These are phyloP conservation scores for Halcyon smyrnensis DNA, from an alignment of 2,797 vertebrate species.

Conservation along the genomic window DNA sequence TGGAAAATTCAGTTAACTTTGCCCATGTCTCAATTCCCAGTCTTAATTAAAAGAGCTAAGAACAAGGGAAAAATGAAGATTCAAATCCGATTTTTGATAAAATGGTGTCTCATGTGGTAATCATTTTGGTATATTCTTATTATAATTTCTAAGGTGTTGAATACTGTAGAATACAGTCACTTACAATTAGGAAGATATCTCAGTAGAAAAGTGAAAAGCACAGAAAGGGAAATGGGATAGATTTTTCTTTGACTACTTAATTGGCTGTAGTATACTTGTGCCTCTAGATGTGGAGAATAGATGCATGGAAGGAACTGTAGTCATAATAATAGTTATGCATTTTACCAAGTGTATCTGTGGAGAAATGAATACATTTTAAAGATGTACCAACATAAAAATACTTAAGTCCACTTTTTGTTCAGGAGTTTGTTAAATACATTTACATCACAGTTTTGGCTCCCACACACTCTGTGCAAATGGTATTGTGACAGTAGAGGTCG, in stretches of 20 bases:
- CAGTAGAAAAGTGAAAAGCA: not conserved
- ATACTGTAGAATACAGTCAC: not conserved
- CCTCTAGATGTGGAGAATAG: not conserved
- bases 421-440: not conserved
- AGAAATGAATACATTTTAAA: not conserved
- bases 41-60: conserved; percentile 27
- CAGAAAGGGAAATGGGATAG: not conserved
- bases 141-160: not conserved
- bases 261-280: not conserved
- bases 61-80: not conserved
- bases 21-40: not conserved
- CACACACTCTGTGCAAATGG: not conserved
- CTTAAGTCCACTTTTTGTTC: not conserved
- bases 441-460: rapidly evolving
- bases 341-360: not conserved
- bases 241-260: not conserved
- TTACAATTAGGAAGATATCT: not conserved
- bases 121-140: not conserved
- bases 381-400: not conserved
- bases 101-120: not conserved
- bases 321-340: not conserved
- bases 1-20: not conserved
- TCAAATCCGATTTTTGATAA: not conserved
- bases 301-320: not conserved
- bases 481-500: not conserved